phyloP scores from a whole-genome alignment of 2,113 vertebrate species.

The Megaceryle maxima region DNA sequence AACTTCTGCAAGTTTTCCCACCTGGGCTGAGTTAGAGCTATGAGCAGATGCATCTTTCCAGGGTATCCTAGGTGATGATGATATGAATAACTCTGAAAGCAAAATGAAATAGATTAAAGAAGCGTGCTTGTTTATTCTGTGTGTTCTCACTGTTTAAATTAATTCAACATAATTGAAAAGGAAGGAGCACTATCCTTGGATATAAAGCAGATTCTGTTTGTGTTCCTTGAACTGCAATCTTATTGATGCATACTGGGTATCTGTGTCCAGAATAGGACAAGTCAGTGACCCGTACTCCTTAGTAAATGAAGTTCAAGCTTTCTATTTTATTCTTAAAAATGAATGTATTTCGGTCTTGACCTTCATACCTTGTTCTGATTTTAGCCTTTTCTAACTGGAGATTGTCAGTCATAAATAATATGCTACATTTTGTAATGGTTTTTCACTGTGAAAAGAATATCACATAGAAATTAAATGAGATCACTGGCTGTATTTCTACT shows the following conservation, averaged over 20 bases:
- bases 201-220: background rate
- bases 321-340: background rate
- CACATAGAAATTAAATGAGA: background rate
- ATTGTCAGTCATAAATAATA: background rate
- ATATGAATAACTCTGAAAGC: background rate
- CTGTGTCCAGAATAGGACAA: background rate
- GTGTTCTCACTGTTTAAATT: background rate
- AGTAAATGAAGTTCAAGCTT: constrained; percentile 23
- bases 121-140: background rate
- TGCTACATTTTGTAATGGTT: constrained; percentile 15
- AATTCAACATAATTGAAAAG: background rate
- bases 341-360: constrained; percentile 14
- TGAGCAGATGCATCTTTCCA: background rate
- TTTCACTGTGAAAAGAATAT: background rate
- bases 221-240: background rate
- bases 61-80: constrained; percentile 24
- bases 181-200: background rate
- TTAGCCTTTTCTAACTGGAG: background rate
- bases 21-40: background rate
- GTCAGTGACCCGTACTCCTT: background rate
- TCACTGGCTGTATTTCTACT: background rate
- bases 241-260: background rate
- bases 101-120: background rate
- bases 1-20: background rate
- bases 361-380: background rate